Conservation (phyloP, 92 coral and sea anemone genomes). For the Parazoanthus atlanticus region DNA sequence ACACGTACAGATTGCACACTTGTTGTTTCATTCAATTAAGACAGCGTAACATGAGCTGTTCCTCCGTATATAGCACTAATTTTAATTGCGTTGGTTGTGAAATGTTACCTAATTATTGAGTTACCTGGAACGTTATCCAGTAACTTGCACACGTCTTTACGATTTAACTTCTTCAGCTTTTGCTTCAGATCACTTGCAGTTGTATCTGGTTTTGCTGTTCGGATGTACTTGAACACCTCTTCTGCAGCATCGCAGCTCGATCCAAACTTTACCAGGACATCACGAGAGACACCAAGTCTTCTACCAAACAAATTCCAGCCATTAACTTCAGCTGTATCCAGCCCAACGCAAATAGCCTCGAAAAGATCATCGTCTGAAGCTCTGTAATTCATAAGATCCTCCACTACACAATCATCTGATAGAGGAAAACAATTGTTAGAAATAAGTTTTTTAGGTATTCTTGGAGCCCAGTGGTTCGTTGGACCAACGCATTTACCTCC, state of each 20-base stretch:
- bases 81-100: not conserved
- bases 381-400: not conserved
- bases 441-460: not conserved
- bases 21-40: too few species aligned
- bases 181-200: constrained; percentile 1
- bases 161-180: not conserved
- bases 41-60: too few species aligned
- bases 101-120: too few species aligned
- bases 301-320: not conserved
- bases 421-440: not conserved
- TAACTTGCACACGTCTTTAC: not conserved
- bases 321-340: not conserved
- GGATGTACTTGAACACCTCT: constrained; percentile 7
- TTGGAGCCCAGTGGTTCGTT: too few species aligned
- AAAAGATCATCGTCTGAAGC: not conserved
- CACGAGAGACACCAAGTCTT: not conserved
- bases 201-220: constrained; percentile 11
- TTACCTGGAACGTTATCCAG: constrained; percentile 1
- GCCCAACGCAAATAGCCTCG: constrained; percentile 9
- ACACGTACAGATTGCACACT: too few species aligned
- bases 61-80: not conserved
- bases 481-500: not conserved
- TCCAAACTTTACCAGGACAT: not conserved
- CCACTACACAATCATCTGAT: constrained; percentile 1
- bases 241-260: not conserved